Evolutionary conservation across 2,113 vertebrate genomes (phyloP).

Genomic region (Phycodurus eques): DNA sequence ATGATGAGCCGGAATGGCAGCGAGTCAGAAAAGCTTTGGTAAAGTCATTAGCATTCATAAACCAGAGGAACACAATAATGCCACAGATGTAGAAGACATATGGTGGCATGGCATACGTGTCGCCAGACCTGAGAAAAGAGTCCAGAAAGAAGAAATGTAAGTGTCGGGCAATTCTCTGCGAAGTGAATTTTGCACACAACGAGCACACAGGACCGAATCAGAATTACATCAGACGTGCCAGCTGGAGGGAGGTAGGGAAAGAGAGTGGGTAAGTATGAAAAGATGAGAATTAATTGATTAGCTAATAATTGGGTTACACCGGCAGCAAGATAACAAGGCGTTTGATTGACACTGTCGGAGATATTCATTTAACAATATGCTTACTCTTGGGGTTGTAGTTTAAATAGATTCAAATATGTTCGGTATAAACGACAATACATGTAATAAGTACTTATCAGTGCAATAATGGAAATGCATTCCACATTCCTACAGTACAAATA

Average conservation of each 20-base stretch:
- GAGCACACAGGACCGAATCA: conserved; percentile 34
- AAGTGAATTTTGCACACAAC: conserved; percentile 29
- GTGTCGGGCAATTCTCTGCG: conserved; percentile 22
- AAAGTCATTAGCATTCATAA: conserved; percentile 1
- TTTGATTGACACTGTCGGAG: neutral
- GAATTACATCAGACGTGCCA: conserved; percentile 13
- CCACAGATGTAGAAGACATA: conserved; percentile 8
- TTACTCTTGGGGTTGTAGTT: neutral
- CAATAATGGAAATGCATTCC: neutral
- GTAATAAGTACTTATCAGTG: neutral
- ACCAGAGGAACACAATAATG: conserved; percentile 1
- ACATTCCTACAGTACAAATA: neutral
- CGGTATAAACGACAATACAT: neutral
- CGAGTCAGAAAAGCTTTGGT: conserved; percentile 10
- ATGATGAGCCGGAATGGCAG: conserved; percentile 27
- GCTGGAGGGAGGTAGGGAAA: conserved; percentile 7
- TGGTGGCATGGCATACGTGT: neutral
- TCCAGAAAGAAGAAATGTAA: conserved; percentile 10
- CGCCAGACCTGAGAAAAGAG: neutral
- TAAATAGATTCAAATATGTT: neutral
- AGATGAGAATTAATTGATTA: conserved; percentile 23
- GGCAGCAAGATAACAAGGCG: neutral
- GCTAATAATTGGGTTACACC: neutral
- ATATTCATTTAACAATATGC: neutral
- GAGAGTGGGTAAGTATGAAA: conserved; percentile 26